Evolutionary conservation across 37 sponge, comb jelly and placozoan species (phyloP).

Genomic region (Diacarnus erythraeanus): DNA sequence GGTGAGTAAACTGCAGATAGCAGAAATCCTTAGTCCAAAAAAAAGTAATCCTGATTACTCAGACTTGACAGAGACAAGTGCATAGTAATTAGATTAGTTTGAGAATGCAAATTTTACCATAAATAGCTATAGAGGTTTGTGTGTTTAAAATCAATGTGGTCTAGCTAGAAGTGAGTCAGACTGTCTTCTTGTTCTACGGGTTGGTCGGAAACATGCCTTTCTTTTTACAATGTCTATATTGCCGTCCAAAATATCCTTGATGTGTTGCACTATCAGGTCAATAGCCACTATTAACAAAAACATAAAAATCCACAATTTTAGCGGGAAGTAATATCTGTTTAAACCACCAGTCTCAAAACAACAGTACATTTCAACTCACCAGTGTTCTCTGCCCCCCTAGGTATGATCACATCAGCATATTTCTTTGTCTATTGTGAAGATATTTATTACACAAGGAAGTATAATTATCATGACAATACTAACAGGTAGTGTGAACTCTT

Average conservation of each 20-base stretch:
- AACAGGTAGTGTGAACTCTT: conserved; percentile 95
- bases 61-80: too few relatives aligned
- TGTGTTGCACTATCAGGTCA: conserved; percentile 91
- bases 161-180: conserved; percentile 50
- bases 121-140: too few relatives aligned
- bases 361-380: conserved; percentile 62
- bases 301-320: too few relatives aligned
- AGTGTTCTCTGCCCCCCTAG: conserved; percentile 90
- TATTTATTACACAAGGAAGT: background rate
- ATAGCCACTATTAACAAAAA: conserved; percentile 73
- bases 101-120: too few relatives aligned
- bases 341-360: too few relatives aligned
- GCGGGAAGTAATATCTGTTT: too few relatives aligned
- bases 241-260: conserved; percentile 79
- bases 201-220: background rate
- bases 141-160: too few relatives aligned
- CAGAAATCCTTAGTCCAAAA: too few relatives aligned
- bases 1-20: too few relatives aligned
- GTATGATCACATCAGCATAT: conserved; percentile 96
- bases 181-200: conserved; percentile 24
- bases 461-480: conserved; percentile 2
- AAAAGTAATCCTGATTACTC: too few relatives aligned
- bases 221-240: conserved; percentile 4
- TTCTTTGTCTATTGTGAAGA: conserved; percentile 82
- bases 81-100: too few relatives aligned